Conservation (phyloP, 2,888 invertebrate species). For the Noctuana brunneofusca region DNA sequence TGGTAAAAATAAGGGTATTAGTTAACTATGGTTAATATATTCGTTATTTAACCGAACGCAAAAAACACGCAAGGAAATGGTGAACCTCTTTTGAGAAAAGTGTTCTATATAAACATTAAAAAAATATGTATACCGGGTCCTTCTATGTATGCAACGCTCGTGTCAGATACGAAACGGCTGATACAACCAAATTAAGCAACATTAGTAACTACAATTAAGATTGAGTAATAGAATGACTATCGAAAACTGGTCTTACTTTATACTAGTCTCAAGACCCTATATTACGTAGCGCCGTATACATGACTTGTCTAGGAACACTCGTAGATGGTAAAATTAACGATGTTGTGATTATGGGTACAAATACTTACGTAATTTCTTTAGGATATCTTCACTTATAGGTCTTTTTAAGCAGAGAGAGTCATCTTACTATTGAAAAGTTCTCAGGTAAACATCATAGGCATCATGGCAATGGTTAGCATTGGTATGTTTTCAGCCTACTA, state of each 20-base stretch:
- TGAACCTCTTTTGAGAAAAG: background rate
- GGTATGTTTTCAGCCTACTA: too few species aligned
- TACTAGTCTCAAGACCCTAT: conserved; percentile 51
- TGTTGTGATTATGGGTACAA: background rate
- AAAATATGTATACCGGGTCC: background rate
- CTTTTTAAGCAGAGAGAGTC: too few species aligned
- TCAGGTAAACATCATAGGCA: too few species aligned
- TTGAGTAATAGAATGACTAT: conserved; percentile 60
- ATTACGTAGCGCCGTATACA: conserved; percentile 48
- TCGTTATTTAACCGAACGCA: background rate
- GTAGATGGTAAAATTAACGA: background rate
- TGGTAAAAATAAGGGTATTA: too few species aligned
- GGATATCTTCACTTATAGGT: too few species aligned
- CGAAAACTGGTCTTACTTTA: conserved; percentile 55
- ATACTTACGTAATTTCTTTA: background rate
- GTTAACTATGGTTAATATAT: too few species aligned
- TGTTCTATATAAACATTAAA: background rate
- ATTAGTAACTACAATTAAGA: conserved; percentile 52
- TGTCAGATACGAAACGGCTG: conserved; percentile 16
- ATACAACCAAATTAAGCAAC: conserved; percentile 46
- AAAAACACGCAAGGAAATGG: background rate
- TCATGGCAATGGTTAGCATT: too few species aligned
- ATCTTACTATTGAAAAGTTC: too few species aligned
- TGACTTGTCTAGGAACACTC: conserved; percentile 38
- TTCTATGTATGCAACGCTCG: conserved; percentile 2